A percentile compares a stretch with the other conserved stretches of the same genome.
phyloP scores from a whole-genome alignment of 2,888 invertebrate species.

The Boloria selene region DNA sequence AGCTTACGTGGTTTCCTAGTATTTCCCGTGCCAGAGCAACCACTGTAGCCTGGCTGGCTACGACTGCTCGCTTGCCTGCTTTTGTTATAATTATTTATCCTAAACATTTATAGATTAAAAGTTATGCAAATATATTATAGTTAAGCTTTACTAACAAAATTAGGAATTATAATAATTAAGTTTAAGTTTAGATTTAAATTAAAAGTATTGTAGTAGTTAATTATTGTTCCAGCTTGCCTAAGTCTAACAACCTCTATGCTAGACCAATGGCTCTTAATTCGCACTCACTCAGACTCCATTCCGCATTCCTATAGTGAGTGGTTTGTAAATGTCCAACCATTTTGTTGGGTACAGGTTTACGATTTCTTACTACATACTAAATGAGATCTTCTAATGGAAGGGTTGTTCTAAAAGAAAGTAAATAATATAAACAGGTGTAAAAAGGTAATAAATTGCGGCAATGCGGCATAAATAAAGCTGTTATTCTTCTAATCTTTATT shows the following conservation, averaged over 20 bases:
- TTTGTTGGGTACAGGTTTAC: constrained; percentile 28
- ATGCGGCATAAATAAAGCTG: too few species aligned
- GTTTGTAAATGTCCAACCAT: constrained; percentile 30
- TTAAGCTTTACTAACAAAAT: background rate
- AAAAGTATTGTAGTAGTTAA: background rate
- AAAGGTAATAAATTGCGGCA: too few species aligned
- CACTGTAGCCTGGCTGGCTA: too few species aligned
- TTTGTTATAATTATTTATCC: too few species aligned
- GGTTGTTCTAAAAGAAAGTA: too few species aligned
- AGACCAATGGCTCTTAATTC: constrained; percentile 30
- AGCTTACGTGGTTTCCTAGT: too few species aligned
- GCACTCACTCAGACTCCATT: constrained; percentile 47
- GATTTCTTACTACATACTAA: constrained; percentile 14
- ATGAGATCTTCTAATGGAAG: constrained; percentile 3
- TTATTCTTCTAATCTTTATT: too few species aligned
- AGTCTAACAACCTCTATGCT: constrained; percentile 21
- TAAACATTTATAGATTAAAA: background rate
- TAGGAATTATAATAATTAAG: background rate
- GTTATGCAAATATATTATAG: background rate
- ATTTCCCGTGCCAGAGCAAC: too few species aligned
- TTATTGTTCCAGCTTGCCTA: constrained; percentile 5
- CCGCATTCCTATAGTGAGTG: constrained; percentile 59
- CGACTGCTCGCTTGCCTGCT: too few species aligned
- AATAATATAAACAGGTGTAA: too few species aligned
- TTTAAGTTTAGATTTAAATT: background rate